Base-by-base conservation (phyloP, 2,888 invertebrate genomes). In the Phaedon cochleariae region DNA sequence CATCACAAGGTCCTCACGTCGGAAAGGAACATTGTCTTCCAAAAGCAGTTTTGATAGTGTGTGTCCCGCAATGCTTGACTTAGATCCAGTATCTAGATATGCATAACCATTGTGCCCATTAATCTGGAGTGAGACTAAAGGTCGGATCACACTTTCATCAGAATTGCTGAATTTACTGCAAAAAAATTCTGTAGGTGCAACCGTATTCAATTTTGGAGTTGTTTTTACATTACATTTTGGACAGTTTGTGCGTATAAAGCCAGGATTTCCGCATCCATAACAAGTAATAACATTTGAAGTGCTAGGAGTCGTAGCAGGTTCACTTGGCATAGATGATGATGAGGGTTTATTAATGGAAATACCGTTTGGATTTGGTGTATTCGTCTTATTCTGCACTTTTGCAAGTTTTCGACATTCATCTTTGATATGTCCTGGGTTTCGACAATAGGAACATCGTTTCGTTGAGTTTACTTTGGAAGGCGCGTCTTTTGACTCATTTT, bases 191-290 rank as follows among this genome's bases (percentile, higher is more conserved):
- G 46, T 3, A 18, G 18, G 10, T 37, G 21, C 31, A 34, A 10
- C 34, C 10, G 34, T 34, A 34, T 34, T 34, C 34, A 10, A 34
- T 37, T 55, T 55, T 17, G 18, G 9, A 17, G 31, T 37, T 2
- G 41, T 9, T 41, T 55, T 45, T n/a, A 45, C 2, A 29, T 41
- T 45, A 22, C 58, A 58, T 22, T 41, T 58, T n/a, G 58, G 58
- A 15, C 58, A 58, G 15, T 45, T 26, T 4, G 9, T 20, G 2
- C 46, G 34, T 20, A 58, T n/a, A 34, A 26, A 58, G 7, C 21
- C 58, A 2, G 58, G 29, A n/a, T 58, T 58, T 21, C 46, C 58
- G 15, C 46, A 46, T n/a, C 26, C 58, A 22, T 41, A 58, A 45
- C 46, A 58, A 5, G 37, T 17, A 3, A 37, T 10, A 6, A 34